Evolutionary conservation across 2,113 vertebrate genomes (phyloP).

Genomic region (Jacana jacana): DNA sequence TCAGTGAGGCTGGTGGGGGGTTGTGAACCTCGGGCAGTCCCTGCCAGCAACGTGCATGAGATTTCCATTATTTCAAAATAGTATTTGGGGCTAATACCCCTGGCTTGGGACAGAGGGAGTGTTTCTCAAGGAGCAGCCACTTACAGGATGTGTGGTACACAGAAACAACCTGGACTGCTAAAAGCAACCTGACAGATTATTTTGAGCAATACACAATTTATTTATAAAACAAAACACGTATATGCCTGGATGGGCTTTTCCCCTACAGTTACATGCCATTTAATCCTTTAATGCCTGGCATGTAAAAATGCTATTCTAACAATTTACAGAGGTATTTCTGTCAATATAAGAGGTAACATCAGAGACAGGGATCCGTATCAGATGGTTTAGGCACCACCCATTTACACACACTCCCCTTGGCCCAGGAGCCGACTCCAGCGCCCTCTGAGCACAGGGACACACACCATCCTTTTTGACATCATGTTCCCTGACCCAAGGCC

Average conservation of each 20-base stretch:
- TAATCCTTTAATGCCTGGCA: neutral
- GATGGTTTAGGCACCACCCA: neutral
- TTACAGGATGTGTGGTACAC: neutral
- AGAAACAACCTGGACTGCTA: neutral
- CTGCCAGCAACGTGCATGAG: accelerated
- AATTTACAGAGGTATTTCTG: neutral
- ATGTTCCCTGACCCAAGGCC: neutral
- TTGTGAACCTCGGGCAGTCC: neutral
- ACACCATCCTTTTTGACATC: accelerated
- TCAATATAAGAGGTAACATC: neutral
- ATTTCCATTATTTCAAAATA: no score
- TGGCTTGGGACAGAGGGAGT: neutral
- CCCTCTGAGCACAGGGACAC: neutral
- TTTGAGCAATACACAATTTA: neutral
- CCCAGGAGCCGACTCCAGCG: accelerated
- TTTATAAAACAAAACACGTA: neutral
- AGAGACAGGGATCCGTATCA: neutral
- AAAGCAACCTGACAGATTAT: neutral
- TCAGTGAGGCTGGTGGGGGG: neutral
- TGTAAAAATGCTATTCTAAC: neutral
- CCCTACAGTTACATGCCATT: neutral
- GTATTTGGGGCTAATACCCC: neutral
- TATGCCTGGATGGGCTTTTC: neutral
- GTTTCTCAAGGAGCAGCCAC: neutral
- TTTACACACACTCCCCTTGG: no score